Base-by-base conservation (phyloP, 2,888 invertebrate genomes). In the Flexamia atlantica region DNA sequence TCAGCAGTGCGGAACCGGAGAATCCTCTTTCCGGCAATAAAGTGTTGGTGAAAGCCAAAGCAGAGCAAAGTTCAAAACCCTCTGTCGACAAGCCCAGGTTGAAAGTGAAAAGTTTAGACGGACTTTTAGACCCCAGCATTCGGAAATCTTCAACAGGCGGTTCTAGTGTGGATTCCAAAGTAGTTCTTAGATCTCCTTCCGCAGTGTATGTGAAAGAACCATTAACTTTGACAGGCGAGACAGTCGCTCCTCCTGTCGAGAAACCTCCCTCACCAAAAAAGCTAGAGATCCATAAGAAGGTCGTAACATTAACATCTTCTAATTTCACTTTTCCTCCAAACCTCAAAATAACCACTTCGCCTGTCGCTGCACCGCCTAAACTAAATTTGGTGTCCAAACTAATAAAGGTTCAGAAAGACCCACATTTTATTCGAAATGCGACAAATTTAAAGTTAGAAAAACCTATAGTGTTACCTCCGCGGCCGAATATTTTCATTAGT, bases 71-170 rank as follows among this genome's bases (percentile, higher is more conserved):
- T 40, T 40, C 50, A n/a, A n/a, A n/a, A n/a, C 46, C 46, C 14
- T 4, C 20, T 23, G 23, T 23, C 3, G n/a, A 9, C 4, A n/a
- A 53, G 23, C 53, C 53, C 23, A 28, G 0, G 17, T 64, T 64
- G 30, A 64, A 64, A 64, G 64, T 64, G 1, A 64, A 64, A 14
- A 64, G 64, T 64, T 12, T 64, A 17, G 30, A 64, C 2, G 28
- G 30, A 9, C 64, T 64, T 4, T 28, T 64, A 12, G 64, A 64
- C 14, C 64, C 64, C 5, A 17, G 12, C 4, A 30, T 17, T 64
- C 7, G 9, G 64, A 30, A 64, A 17, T 14, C 64, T 28, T 20
- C 64, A 64, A 3, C 64, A 64, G 30, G 17, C 30, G 5, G 9
- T 23, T 1, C 64, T 28, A 28, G 14, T 28, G 28, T 28, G 25